Conservation (phyloP, 1,140 invertebrate genomes). For the Orchestia grillus region DNA sequence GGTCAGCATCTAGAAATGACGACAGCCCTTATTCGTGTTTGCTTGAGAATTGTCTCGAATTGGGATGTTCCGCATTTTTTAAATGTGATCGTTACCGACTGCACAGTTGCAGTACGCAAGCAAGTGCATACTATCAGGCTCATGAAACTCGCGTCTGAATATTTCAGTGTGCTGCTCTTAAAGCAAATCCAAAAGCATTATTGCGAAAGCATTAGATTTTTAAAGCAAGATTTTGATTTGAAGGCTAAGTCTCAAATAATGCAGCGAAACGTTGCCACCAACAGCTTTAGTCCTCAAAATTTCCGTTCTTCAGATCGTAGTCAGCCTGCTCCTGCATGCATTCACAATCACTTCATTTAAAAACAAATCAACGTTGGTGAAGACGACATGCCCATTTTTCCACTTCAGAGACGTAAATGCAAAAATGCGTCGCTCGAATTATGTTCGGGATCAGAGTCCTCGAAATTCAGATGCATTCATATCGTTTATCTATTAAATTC, state of each 20-base stretch:
- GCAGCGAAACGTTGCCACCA: neutral
- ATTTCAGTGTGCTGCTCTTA: no score
- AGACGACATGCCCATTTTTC: neutral
- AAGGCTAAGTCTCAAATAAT: neutral
- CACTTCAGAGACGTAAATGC: neutral
- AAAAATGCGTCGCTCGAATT: neutral
- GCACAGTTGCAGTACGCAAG: no score
- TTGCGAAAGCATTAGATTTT: neutral
- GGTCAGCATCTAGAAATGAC: no score
- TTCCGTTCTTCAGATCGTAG: neutral
- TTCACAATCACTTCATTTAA: neutral
- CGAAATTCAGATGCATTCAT: neutral
- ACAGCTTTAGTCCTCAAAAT: neutral
- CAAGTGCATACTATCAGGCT: no score
- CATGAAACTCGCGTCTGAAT: no score
- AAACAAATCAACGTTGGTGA: neutral
- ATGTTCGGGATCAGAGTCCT: neutral
- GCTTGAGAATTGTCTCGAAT: no score
- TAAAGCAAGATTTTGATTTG: neutral
- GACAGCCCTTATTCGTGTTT: no score
- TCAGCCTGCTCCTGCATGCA: neutral
- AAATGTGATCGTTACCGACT: no score
- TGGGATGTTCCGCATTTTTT: no score
- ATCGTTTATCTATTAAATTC: neutral
- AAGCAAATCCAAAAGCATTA: no score